phyloP scores from a whole-genome alignment of 2,888 invertebrate genomes.

The Hirudinaria manillensis region DNA sequence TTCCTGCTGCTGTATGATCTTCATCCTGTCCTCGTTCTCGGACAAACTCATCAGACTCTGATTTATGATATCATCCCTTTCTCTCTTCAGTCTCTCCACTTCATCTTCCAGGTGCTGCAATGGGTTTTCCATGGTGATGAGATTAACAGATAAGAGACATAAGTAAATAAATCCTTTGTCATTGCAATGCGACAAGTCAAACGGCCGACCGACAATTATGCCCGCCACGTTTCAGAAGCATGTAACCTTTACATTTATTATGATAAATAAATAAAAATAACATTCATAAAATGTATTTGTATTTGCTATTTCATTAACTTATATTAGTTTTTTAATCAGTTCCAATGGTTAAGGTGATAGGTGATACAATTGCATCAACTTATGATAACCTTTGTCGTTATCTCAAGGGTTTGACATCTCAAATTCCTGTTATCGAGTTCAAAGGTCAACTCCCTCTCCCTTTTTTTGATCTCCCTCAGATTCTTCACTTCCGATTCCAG shows the following conservation, averaged over 20 bases:
- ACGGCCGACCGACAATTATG: too few species aligned
- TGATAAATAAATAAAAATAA: too few species aligned
- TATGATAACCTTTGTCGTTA: conserved; percentile 36
- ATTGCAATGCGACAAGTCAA: too few species aligned
- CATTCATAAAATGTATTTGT: too few species aligned
- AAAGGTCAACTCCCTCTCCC: conserved; percentile 44
- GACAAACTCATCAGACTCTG: conserved; percentile 44
- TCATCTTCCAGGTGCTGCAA: conserved; percentile 39
- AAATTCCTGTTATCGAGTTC: conserved; percentile 44
- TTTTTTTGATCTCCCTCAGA: conserved; percentile 43
- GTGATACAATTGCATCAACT: neutral
- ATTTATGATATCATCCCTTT: conserved; percentile 49
- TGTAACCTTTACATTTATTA: too few species aligned
- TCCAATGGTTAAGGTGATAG: too few species aligned
- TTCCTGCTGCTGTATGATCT: conserved; percentile 54
- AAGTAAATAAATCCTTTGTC: too few species aligned
- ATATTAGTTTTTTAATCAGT: too few species aligned
- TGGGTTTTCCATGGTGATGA: conserved; percentile 25
- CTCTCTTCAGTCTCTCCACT: conserved; percentile 50
- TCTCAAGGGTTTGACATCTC: conserved; percentile 31
- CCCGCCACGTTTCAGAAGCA: too few species aligned
- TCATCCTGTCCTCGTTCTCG: conserved; percentile 59
- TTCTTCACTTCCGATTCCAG: conserved; percentile 46
- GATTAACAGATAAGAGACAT: too few species aligned
- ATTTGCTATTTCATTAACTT: too few species aligned